Base-by-base conservation (phyloP, 2,888 invertebrate genomes). In the Venusia cambrica region DNA sequence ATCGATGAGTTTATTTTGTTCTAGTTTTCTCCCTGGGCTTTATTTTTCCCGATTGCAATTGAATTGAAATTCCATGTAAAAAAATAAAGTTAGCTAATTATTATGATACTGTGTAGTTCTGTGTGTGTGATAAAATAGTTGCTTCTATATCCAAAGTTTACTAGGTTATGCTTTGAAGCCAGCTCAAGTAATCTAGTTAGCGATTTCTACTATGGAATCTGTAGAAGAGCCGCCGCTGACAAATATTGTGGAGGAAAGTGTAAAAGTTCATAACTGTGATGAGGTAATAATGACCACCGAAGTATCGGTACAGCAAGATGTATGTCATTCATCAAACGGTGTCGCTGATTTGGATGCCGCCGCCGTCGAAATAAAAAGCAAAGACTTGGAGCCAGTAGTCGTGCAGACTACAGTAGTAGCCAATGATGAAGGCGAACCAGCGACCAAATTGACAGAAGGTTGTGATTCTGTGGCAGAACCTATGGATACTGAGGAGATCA, bases 71-170 rank as follows among this genome's bases (percentile, higher is more conserved):
- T 14, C n/a, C 5, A 4, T 7, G 3, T 10, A 25, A 25, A 2
- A 17, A 32, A 33, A 31, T 22, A 42, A 30, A 35, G 36, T 25
- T 26, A 43, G 18, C 13, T 4, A 5, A 22, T n/a, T 6, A n/a
- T n/a, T n/a, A n/a, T 6, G 12, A 5, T 10, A 7, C n/a, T n/a
- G 18, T 31, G n/a, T 31, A 30, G 19, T 20, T 33, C 22, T 17
- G 9, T 20, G 10, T 17, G 10, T 24, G 15, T 15, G 28, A 24
- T 30, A 6, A 27, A 28, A 20, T 18, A 32, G 24, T 24, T 31
- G 20, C 13, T 30, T 13, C n/a, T 31, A 2, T 92, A 92, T 92
- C 92, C 22, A 8, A 10, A 36, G 21, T 36, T 42, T n/a, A n/a
- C 39, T 51, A 51, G 55, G 56, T 59, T 53, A 55, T 51, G 39